Evolutionary conservation across 2,888 invertebrate genomes (phyloP).

Genomic region (Epinotia ramella): DNA sequence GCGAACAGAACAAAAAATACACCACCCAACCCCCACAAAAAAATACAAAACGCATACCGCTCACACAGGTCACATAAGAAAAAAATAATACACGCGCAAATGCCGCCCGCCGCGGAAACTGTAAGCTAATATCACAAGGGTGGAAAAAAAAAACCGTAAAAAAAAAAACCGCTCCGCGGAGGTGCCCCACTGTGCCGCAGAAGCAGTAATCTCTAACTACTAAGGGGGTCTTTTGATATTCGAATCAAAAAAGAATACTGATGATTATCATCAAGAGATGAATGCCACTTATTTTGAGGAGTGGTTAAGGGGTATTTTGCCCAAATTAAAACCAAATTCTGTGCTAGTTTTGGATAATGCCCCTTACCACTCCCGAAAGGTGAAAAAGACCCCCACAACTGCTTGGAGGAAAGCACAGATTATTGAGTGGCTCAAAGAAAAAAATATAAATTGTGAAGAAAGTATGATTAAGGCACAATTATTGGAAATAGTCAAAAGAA

Average conservation of each 20-base stretch:
- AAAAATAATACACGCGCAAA: too few species aligned
- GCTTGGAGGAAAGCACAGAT: not conserved
- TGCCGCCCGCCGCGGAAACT: too few species aligned
- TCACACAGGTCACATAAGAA: too few species aligned
- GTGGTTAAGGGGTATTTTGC: constrained; percentile 8
- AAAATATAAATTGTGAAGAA: not conserved
- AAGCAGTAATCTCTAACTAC: too few species aligned
- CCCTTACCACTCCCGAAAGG: constrained; percentile 19
- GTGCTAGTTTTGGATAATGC: constrained; percentile 9
- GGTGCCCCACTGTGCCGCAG: too few species aligned
- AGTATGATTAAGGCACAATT: constrained; percentile 1
- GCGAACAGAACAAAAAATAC: too few species aligned
- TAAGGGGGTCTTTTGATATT: constrained; percentile 8
- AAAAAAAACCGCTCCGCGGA: too few species aligned
- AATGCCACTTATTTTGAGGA: constrained; percentile 8
- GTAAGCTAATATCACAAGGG: too few species aligned
- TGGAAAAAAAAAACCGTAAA: too few species aligned
- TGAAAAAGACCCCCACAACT: not conserved
- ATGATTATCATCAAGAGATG: constrained; percentile 24
- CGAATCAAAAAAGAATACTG: not conserved
- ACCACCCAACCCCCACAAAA: too few species aligned
- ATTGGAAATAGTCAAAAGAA: not conserved
- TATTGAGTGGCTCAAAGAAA: not conserved
- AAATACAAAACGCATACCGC: too few species aligned
- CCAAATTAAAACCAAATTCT: constrained; percentile 8